Conservation (phyloP, 2,113 vertebrate genomes). For the Falcunculus frontatus region DNA sequence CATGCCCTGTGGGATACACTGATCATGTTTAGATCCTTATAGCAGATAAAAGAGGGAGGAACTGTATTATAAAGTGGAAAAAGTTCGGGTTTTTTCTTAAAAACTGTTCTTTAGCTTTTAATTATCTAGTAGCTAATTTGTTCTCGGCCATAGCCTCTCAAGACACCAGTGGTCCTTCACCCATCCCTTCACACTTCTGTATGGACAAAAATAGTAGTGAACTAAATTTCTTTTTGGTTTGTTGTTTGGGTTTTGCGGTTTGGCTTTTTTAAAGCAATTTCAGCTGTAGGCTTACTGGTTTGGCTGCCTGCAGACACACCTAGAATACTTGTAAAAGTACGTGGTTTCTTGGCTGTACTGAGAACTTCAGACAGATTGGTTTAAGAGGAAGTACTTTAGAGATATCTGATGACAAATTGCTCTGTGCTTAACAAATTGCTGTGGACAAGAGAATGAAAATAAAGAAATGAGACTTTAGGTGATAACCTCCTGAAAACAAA, state of each 20-base stretch:
- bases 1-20: neutral
- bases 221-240: neutral
- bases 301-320: neutral
- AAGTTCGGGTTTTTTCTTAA: neutral
- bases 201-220: neutral
- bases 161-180: neutral
- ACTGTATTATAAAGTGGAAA: neutral
- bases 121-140: neutral
- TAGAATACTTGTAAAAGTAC: neutral
- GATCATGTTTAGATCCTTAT: neutral
- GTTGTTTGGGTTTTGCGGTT: neutral
- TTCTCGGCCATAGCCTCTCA: neutral
- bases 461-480: neutral
- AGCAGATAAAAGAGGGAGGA: neutral
- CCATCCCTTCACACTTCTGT: neutral
- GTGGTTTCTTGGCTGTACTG: neutral
- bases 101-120: neutral
- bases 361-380: neutral
- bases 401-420: neutral
- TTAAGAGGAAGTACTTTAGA: neutral
- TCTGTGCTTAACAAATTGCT: neutral
- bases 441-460: neutral
- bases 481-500: neutral
- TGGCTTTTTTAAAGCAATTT: neutral
- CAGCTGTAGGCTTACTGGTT: neutral